A percentile compares a stretch with the other conserved stretches of the same genome.
These are phyloP conservation scores for Syndactyla subalaris DNA, from an alignment of 2,797 vertebrate species.

Conservation along the genomic window DNA sequence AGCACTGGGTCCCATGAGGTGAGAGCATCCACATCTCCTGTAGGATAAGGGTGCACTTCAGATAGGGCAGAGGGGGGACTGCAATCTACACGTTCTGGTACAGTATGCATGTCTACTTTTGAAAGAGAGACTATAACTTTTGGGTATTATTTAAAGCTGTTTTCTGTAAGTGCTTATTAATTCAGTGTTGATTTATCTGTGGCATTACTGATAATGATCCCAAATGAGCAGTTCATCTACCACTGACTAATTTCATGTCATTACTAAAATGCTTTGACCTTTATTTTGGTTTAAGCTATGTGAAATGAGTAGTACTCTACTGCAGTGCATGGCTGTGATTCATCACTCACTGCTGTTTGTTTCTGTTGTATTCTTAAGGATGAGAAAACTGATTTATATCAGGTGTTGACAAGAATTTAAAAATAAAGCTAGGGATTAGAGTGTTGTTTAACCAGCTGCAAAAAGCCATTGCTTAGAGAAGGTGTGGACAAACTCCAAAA, in stretches of 20 bases:
- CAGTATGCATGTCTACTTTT: neutral
- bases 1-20: fast-evolving
- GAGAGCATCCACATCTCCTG: neutral
- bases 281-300: neutral
- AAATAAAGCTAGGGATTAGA: constrained; percentile 40
- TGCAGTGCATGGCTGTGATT: neutral
- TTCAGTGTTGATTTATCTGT: neutral
- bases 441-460: constrained; percentile 27
- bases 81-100: neutral
- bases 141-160: neutral
- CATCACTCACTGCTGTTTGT: neutral
- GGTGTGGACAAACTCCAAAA: constrained; percentile 39
- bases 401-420: neutral
- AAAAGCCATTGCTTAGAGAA: constrained; percentile 1
- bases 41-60: neutral
- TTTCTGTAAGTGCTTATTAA: neutral
- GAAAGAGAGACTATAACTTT: neutral
- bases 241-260: neutral
- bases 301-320: neutral
- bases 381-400: constrained; percentile 21
- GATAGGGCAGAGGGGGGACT: fast-evolving
- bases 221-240: neutral
- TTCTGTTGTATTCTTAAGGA: constrained; percentile 2
- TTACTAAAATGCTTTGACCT: neutral
- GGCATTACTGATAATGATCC: neutral